These are phyloP conservation scores for Noturus placidus DNA, from an alignment of 2,113 vertebrate species.

Conservation along the genomic window DNA sequence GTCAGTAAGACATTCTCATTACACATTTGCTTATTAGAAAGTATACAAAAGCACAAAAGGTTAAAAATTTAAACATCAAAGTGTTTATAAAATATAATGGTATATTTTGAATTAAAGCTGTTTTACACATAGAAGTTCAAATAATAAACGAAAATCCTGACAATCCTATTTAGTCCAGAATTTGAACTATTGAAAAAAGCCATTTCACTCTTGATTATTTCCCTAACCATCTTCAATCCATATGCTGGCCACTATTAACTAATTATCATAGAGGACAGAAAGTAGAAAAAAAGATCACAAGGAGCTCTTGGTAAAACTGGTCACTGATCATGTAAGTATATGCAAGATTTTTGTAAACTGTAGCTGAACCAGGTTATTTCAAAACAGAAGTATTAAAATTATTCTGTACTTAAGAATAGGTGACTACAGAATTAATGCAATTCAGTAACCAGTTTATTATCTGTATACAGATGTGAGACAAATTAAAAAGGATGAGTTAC, in stretches of 20 bases:
- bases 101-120: constrained; percentile 35
- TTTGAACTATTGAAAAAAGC: not conserved
- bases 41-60: constrained; percentile 64
- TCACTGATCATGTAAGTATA: not conserved
- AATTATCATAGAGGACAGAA: not conserved
- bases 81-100: constrained; percentile 30
- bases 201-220: not conserved
- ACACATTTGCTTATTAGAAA: constrained; percentile 64
- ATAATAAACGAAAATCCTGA: not conserved
- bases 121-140: not conserved
- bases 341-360: not conserved
- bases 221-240: not conserved
- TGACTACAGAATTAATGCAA: not conserved
- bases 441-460: not conserved
- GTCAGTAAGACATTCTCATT: constrained; percentile 48
- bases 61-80: constrained; percentile 51
- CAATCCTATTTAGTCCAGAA: not conserved
- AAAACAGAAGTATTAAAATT: constrained; percentile 8
- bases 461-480: not conserved
- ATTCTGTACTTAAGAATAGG: not conserved
- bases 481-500: not conserved
- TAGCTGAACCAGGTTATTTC: not conserved
- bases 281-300: not conserved
- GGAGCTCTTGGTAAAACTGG: not conserved
- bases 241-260: not conserved